Base-by-base conservation (phyloP, 1,140 invertebrate genomes). In the Pomacea maculata region DNA sequence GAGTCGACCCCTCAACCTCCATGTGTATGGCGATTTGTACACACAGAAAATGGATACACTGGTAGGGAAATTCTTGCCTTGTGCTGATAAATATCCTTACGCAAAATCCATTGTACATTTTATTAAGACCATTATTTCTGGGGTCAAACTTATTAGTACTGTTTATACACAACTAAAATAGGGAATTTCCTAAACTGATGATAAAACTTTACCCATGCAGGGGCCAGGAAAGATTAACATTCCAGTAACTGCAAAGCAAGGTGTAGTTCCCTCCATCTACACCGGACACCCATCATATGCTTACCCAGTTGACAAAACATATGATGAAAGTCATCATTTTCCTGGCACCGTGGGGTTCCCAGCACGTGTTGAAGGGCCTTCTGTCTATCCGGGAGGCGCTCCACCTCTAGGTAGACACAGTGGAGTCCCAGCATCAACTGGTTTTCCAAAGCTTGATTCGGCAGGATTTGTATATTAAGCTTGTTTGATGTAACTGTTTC, bases 261-360 rank as follows among this genome's bases (percentile, higher is more conserved):
- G 86, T 14, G 81, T 87, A 9, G 81, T 90, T 1, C 87, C 89
- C 0, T 91, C 90, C 11, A 84, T 90, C n/a, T 91, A 91, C 85
- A 88, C 89, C 1, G 87, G 89, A 15, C 90, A 91, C 72, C 90
- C 90, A 70, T 90, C 89, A 0, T 91, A 90, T 83, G 88, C 89
- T 25, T 91, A 90, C 79, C 88, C 89, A 25, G 61, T 79, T 17
- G 90, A 89, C 80, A 87, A 84, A 61, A 84, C 85, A 55, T 91
- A 90, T 78, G 85, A 84, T 34, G 85, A 90, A 29, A 85, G 86
- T 52, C 81, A 87, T 15, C 85, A 84, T n/a, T 91, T 91, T 81
- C 89, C 90, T 19, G 89, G 89, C 0, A 84, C 78, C 29, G 73
- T 82, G 45, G 83, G 84, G 15, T 85, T 79, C 76, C 86, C 86